phyloP scores from a whole-genome alignment of 1,140 invertebrate species.

The Ectropis grisescens region DNA sequence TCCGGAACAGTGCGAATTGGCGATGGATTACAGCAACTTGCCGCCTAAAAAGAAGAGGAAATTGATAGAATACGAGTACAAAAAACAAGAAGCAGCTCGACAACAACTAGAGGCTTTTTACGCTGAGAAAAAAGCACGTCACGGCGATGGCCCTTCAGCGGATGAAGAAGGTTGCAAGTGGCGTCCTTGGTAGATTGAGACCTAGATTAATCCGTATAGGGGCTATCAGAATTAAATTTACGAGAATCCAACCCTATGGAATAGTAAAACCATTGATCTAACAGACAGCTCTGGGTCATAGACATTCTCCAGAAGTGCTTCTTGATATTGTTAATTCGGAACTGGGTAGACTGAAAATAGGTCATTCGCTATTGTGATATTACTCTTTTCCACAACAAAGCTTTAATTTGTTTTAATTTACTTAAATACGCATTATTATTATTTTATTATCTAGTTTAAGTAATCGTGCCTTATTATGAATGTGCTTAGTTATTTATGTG shows the following conservation, averaged over 20 bases:
- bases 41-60: constrained; percentile 67
- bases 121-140: constrained; percentile 39
- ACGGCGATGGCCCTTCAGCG: constrained; percentile 27
- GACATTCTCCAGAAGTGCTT: too few relatives aligned
- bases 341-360: constrained; percentile 11
- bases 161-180: constrained; percentile 47
- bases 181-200: constrained; percentile 65
- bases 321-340: too few relatives aligned
- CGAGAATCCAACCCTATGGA: too few relatives aligned
- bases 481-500: constrained; percentile 30
- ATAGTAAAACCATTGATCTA: too few relatives aligned
- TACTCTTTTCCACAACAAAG: constrained; percentile 59
- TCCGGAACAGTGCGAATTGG: constrained; percentile 57
- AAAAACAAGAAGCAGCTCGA: constrained; percentile 59
- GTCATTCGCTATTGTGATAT: constrained; percentile 57
- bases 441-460: too few relatives aligned
- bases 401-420: constrained; percentile 64
- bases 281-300: too few relatives aligned
- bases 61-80: constrained; percentile 63
- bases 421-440: constrained; percentile 10
- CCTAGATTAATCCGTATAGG: too few relatives aligned
- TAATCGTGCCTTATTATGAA: constrained; percentile 18
- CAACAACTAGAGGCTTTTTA: constrained; percentile 52
- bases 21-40: constrained; percentile 63
- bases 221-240: too few relatives aligned